Base-by-base conservation (phyloP, 2,797 vertebrate species). In the Girardinus metallicus region DNA sequence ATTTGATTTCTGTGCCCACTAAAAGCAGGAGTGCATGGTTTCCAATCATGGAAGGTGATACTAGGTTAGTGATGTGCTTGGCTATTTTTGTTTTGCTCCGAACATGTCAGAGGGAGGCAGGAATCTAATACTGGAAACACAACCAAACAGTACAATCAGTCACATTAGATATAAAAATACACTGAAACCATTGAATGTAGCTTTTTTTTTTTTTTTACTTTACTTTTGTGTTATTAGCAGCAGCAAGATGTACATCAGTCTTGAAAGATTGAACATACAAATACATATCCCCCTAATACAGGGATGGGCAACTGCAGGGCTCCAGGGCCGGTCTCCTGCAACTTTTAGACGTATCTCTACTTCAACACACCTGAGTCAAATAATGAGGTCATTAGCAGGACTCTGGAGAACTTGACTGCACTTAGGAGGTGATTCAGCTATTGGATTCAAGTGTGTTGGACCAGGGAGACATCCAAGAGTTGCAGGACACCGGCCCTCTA, bases 1-100 rank as follows among this genome's bases (percentile, higher is more conserved):
- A 80, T 87, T 83, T 80, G 74, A 85, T 86, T 64, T 77, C 29
- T n/a, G 15, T 82, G 26, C 68, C 9, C 4, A 41, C 57, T 81
- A 74, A 79, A 80, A 83, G 81, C 82, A 43, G 53, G 73, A 86
- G 73, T 76, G 80, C 76, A 70, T 72, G 78, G 78, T 85, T 78
- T 62, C 10, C 73, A 82, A 74, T 80, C 75, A 74, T 79, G 43
- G 60, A 74, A 77, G 68, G 76, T 82, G 80, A 86, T 84, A 74
- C 7, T 64, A 2, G 9, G 29, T 6, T 8, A 44, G n/a, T 39
- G 4, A 29, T 47, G 26, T 11, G 21, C 66, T 0, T 4, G 47
- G 26, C 21, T 21, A 57, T 44, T 46, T 77, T 49, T 43, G 3
- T 70, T 70, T 43, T 70, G 23, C 41, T 70, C 66, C 26, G 11